Base-by-base conservation (phyloP, 2,113 vertebrate species). In the Microcebus lehilahytsara region DNA sequence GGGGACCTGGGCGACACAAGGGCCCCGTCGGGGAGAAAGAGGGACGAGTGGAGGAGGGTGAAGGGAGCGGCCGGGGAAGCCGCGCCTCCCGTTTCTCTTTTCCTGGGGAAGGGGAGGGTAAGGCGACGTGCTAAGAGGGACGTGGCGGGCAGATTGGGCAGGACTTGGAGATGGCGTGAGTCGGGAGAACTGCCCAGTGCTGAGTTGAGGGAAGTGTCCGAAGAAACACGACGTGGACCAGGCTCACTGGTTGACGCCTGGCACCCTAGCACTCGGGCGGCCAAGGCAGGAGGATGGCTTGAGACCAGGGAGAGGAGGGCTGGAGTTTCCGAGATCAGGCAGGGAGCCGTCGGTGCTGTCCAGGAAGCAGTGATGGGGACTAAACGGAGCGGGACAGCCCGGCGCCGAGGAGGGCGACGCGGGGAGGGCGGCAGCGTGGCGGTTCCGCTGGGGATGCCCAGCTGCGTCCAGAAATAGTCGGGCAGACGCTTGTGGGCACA, bases 1-100 rank as follows among this genome's bases (percentile, higher is more conserved):
- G 49, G 0, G 2, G 58, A 60, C 58, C 9, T 5, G 40, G 23
- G 23, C 56, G 46, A 40, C 49, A 20, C 62, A 5, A n/a, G 1
- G 37, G 16, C 4, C 13, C 5, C 30, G 0, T 67, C 60, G 32
- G 23, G 6, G 37, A 79, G 9, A 83, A 67, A 75, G 2, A 30
- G 27, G 0, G 51, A 75, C 1, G 5, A 58, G 40, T 11, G 11
- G 84, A 49, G 34, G 42, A 16, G 46, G 16, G 80, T 12, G 25
- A 37, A 60, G 25, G 90, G 42, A 30, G 11, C 3, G 2, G 17
- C 32, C 53, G 25, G 25, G 27, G n/a, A 19, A 23, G 25, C 60
- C 40, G 64, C 9, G 25, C 0, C 69, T 92, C 20, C 20, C 23
- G 19, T 19, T 0, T 0, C 16, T n/a, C 10, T 60, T 34, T 62